phyloP scores from a whole-genome alignment of 92 coral and sea anemone species.

The Siderastrea radians region DNA sequence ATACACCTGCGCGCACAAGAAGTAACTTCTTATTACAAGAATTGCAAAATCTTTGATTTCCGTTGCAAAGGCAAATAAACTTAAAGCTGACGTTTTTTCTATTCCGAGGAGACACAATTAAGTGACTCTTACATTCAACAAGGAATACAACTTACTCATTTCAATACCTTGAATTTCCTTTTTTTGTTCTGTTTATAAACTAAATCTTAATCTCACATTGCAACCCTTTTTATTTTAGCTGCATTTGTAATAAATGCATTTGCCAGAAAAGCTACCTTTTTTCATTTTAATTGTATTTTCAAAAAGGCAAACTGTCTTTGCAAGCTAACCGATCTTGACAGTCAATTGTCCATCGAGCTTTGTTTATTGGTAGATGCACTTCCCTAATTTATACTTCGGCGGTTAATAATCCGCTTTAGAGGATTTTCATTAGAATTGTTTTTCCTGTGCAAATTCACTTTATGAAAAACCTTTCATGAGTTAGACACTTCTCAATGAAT shows the following conservation, averaged over 20 bases:
- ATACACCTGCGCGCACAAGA: constrained; percentile 20
- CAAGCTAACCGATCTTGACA: constrained; percentile 32
- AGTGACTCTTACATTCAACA: constrained; percentile 6
- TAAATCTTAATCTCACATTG: no score
- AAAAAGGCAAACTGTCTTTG: constrained; percentile 37
- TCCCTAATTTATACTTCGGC: constrained; percentile 25
- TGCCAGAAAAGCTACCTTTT: constrained; percentile 17
- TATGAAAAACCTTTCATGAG: constrained; percentile 22
- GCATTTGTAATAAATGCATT: neutral
- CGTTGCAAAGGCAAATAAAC: constrained; percentile 47
- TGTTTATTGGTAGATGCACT: constrained; percentile 43
- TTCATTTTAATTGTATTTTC: constrained; percentile 34
- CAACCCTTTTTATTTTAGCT: neutral
- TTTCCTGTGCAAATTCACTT: constrained; percentile 43
- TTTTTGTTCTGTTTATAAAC: no score
- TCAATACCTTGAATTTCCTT: neutral
- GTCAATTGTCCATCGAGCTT: constrained; percentile 2
- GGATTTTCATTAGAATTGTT: constrained; percentile 38
- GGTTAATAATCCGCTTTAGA: constrained; percentile 41
- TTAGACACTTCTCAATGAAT: constrained; percentile 8
- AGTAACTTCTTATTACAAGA: constrained; percentile 19
- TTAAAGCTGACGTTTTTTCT: constrained; percentile 26
- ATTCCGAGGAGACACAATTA: constrained; percentile 19
- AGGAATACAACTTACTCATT: neutral
- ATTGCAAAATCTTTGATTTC: constrained; percentile 25